A percentile compares a stretch with the other conserved stretches of the same genome.
Evolutionary conservation across 2,113 vertebrate species (phyloP).

Genomic region (Montifringilla adamsi): DNA sequence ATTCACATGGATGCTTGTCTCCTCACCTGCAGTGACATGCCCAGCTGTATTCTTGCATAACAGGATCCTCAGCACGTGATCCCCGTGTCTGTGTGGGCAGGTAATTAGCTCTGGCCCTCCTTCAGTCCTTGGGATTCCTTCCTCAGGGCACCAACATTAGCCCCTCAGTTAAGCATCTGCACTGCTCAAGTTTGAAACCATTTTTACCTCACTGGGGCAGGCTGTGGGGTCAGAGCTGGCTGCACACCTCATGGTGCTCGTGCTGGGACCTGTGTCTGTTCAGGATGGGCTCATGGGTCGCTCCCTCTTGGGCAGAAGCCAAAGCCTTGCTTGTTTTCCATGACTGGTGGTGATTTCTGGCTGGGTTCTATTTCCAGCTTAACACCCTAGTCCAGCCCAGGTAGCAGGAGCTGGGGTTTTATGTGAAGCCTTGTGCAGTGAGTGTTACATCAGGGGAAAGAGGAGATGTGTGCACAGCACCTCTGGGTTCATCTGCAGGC

Average conservation of each 20-base stretch:
- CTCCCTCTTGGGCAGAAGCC: neutral
- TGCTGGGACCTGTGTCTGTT: neutral
- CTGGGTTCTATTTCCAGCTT: neutral
- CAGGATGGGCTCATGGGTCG: neutral
- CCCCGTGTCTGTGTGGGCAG: neutral
- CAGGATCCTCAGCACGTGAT: neutral
- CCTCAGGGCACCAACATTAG: neutral
- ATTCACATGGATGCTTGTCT: neutral
- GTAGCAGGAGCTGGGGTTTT: neutral
- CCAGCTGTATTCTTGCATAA: neutral
- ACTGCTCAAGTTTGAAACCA: neutral
- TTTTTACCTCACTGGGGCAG: neutral
- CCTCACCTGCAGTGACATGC: neutral
- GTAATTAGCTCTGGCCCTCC: neutral
- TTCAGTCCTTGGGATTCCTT: neutral
- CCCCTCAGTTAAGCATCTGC: neutral
- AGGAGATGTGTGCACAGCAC: neutral
- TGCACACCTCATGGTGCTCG: fast-evolving
- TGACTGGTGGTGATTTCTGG: neutral
- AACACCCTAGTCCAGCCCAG: neutral
- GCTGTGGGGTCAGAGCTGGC: neutral
- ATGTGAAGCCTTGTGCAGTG: neutral
- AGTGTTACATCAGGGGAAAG: neutral
- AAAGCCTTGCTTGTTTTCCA: neutral
- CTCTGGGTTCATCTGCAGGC: neutral